Base-by-base conservation (phyloP, 2,888 invertebrate species). In the Poecilobothrus nobilitatus region DNA sequence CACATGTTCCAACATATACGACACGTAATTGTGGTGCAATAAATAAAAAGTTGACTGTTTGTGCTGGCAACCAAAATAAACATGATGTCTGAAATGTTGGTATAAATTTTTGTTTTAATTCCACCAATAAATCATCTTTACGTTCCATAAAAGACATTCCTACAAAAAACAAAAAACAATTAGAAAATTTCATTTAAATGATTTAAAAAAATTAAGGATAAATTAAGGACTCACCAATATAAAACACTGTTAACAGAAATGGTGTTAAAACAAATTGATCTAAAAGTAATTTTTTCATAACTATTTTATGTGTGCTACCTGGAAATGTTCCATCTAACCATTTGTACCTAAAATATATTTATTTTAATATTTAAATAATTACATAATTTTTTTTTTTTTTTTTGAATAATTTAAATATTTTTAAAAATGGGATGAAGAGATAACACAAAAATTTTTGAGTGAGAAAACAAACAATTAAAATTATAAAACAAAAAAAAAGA, bases 261-360 rank as follows among this genome's bases (percentile, higher is more conserved):
- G 93, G 92, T 1, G 93, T 91, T 79, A 92, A 85, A 4, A 91
- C 70, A 75, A 91, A 88, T 81, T 94, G 93, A 79, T 94, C 94
- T 69, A 89, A 79, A 0, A 88, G 76, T 66, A 93, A 84, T 82
- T 94, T 94, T 71, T 86, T 87, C 0, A 85, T 76, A 34, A 93
- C 86, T 0, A 86, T 84, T 77, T 83, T 86, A 15, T 83, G 79
- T 0, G 88, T 79, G 1, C 86, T 90, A 1, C 92, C 93, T 0
- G 84, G 84, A 73, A 89, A 88, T 71, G 84, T 87, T 69, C 82
- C 83, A 79, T 94, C 94, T 71, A 94, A 79, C 85, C 88, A 91
- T 82, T 85, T 88, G 80, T 93, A 94, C 92, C 93, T 93, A 76
- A 67, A 79, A 81, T 69, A 8, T 10, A 37, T n/a, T n/a, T n/a